phyloP scores from a whole-genome alignment of 2,797 vertebrate genomes.

The Rhadinocentrus ornatus region DNA sequence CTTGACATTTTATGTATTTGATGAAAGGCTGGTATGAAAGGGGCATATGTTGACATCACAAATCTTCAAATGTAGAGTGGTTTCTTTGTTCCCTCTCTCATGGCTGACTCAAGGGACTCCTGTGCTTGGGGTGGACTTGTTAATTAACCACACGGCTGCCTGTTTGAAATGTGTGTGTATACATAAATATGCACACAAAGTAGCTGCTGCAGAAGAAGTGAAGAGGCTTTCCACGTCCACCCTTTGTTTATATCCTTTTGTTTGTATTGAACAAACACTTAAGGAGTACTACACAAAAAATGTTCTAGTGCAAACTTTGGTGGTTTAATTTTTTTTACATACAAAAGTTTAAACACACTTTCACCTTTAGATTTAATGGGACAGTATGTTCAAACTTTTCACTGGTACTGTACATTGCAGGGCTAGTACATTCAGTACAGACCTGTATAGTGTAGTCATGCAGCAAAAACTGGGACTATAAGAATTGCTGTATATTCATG shows the following conservation, averaged over 20 bases:
- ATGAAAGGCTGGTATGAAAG: constrained; percentile 70
- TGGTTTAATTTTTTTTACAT: constrained; percentile 12
- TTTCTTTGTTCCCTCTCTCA: constrained; percentile 66
- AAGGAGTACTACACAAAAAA: not conserved
- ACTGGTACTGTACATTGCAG: constrained; percentile 2
- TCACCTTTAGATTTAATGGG: too few relatives aligned
- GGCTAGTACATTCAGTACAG: not conserved
- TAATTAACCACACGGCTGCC: constrained; percentile 64
- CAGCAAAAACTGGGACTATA: not conserved
- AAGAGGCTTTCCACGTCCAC: constrained; percentile 22
- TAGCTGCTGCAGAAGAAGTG: constrained; percentile 22
- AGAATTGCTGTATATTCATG: constrained; percentile 11
- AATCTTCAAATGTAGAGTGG: constrained; percentile 62
- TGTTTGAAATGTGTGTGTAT: constrained; percentile 50
- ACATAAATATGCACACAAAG: constrained; percentile 38
- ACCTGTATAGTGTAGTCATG: not conserved
- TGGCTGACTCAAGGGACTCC: constrained; percentile 54
- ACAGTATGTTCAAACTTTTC: too few relatives aligned
- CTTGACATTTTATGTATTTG: constrained; percentile 70
- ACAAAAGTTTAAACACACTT: too few relatives aligned
- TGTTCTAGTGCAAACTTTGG: constrained; percentile 15
- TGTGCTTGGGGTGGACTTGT: constrained; percentile 57
- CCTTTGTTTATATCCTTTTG: constrained; percentile 23
- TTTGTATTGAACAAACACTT: constrained; percentile 21
- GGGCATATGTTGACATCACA: constrained; percentile 65